phyloP scores from a whole-genome alignment of 1,140 invertebrate genomes.

The Dendroctonus ponderosae region DNA sequence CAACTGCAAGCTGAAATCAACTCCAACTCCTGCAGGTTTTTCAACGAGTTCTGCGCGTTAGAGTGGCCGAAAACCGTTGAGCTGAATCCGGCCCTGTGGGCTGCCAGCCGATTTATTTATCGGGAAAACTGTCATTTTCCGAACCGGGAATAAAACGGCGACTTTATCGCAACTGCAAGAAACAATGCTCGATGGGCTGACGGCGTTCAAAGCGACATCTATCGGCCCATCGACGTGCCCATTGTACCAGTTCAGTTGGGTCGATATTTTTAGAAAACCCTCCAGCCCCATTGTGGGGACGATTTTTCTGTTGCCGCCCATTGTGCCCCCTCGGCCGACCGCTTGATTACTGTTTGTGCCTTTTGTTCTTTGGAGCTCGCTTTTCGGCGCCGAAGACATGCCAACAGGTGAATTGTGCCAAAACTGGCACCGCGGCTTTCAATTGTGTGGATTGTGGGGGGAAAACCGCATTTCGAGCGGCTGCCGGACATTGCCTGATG shows the following conservation, averaged over 20 bases:
- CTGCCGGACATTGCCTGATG: too few relatives aligned
- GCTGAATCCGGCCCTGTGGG: not conserved
- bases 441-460: too few relatives aligned
- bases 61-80: not conserved
- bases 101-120: conserved; percentile 28
- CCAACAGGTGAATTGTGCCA: too few relatives aligned
- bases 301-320: conserved; percentile 26
- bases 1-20: too few relatives aligned
- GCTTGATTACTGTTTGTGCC: too few relatives aligned
- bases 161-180: conserved; percentile 32
- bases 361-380: too few relatives aligned
- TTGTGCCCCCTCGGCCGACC: not conserved
- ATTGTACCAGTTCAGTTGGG: conserved; percentile 13
- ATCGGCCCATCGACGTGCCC: conserved; percentile 30
- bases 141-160: conserved; percentile 28
- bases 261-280: conserved; percentile 35
- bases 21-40: too few relatives aligned
- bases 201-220: conserved; percentile 29
- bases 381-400: too few relatives aligned
- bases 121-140: conserved; percentile 27
- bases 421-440: too few relatives aligned
- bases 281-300: conserved; percentile 16
- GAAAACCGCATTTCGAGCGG: too few relatives aligned
- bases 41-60: not conserved
- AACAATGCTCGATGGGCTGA: conserved; percentile 29